Conservation (phyloP, 2,888 invertebrate species). For the Unio delphinus region DNA sequence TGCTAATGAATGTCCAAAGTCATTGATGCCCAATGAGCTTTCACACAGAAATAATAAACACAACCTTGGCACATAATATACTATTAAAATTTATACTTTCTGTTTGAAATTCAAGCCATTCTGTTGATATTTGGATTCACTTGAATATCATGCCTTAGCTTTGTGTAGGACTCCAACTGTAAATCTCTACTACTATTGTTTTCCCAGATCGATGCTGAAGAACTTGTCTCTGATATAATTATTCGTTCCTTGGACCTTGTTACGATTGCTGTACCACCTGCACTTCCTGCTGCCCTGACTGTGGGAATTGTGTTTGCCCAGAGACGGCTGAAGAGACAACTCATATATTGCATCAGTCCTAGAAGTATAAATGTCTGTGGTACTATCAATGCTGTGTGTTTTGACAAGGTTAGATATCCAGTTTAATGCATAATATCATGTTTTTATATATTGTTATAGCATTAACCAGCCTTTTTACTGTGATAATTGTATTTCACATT, state of each 20-base stretch:
- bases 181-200: too few species aligned
- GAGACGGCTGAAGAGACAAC: conserved; percentile 58
- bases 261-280: conserved; percentile 72
- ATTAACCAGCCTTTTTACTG: too few species aligned
- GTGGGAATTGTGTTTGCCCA: conserved; percentile 71
- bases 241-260: conserved; percentile 69
- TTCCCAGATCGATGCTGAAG: conserved; percentile 39
- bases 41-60: too few species aligned
- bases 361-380: conserved; percentile 70
- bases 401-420: conserved; percentile 67
- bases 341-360: conserved; percentile 71
- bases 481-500: too few species aligned
- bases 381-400: conserved; percentile 69
- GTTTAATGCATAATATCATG: not conserved
- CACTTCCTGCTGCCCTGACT: conserved; percentile 71
- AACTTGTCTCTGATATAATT: conserved; percentile 53
- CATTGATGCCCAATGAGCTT: too few species aligned
- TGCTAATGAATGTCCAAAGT: too few species aligned
- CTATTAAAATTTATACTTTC: too few species aligned
- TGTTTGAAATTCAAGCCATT: too few species aligned
- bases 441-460: not conserved
- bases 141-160: too few species aligned
- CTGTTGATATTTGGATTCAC: too few species aligned
- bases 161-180: too few species aligned
- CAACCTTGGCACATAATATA: too few species aligned